Conservation (phyloP, 2,797 vertebrate species). For the Schizopygopsis malacanthus region DNA sequence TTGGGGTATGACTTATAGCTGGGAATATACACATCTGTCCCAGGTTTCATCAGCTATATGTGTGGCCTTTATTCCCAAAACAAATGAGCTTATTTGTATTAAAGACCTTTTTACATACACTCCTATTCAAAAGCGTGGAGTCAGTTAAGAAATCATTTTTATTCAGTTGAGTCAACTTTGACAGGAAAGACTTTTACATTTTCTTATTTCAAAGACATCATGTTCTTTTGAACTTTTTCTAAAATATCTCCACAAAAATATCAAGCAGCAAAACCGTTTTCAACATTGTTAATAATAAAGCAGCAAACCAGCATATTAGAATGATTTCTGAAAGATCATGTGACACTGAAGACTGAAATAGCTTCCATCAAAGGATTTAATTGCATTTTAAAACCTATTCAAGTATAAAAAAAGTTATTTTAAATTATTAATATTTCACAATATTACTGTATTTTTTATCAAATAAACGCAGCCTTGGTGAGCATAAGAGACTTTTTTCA, state of each 20-base stretch:
- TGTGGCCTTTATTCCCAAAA: background rate
- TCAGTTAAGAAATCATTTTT: background rate
- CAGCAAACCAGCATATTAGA: background rate
- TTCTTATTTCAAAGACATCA: background rate
- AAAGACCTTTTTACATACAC: background rate
- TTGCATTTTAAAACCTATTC: background rate
- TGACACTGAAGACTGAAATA: background rate
- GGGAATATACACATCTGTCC: background rate
- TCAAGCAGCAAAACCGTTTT: background rate
- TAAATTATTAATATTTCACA: background rate
- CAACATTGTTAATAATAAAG: background rate
- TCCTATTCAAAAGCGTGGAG: background rate
- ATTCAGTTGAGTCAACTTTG: background rate
- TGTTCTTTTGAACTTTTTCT: background rate
- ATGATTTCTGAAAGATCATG: background rate
- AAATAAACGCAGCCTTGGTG: background rate
- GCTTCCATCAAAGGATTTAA: background rate
- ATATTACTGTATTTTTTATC: background rate
- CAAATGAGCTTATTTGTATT: background rate
- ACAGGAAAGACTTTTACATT: background rate
- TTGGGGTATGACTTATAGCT: slow-evolving; percentile 2
- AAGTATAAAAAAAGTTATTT: background rate
- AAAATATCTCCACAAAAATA: background rate
- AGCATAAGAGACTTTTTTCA: background rate
- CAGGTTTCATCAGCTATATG: background rate